Conservation (phyloP, 2,888 invertebrate genomes). For the Drosophila algonquin region DNA sequence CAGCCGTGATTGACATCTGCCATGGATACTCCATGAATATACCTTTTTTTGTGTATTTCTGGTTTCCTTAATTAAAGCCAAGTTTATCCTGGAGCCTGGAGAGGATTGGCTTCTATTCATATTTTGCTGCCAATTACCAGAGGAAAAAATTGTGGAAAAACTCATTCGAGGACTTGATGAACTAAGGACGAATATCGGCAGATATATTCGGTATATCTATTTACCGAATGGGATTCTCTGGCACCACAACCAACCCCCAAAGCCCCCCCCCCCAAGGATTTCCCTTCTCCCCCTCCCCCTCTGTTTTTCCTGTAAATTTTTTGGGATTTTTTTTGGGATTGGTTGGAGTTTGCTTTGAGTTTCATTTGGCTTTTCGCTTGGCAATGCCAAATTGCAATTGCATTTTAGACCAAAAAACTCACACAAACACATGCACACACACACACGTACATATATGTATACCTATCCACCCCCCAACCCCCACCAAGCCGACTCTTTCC, state of each 20-base stretch:
- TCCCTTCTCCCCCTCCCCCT: neutral
- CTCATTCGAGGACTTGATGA: constrained; percentile 16
- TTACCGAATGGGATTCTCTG: constrained; percentile 40
- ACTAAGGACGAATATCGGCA: constrained; percentile 5
- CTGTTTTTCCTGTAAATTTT: too few species aligned
- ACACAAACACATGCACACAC: constrained; percentile 5
- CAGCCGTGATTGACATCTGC: neutral
- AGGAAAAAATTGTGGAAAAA: too few species aligned
- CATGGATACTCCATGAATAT: too few species aligned
- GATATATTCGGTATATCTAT: neutral
- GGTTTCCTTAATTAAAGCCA: neutral
- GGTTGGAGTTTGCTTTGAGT: constrained; percentile 39
- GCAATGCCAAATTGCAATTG: constrained; percentile 62
- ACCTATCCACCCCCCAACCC: too few species aligned
- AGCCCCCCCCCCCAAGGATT: too few species aligned
- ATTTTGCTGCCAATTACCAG: constrained; percentile 38
- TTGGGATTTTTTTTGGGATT: neutral
- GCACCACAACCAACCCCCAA: too few species aligned
- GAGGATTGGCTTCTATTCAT: constrained; percentile 38
- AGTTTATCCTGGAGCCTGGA: neutral
- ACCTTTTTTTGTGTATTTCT: neutral
- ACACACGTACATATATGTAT: too few species aligned
- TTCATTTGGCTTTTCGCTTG: constrained; percentile 32
- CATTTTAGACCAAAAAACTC: constrained; percentile 53
- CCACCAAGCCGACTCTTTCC: neutral